Conservation (phyloP, 2,888 invertebrate species). For the Rotaria socialis region DNA sequence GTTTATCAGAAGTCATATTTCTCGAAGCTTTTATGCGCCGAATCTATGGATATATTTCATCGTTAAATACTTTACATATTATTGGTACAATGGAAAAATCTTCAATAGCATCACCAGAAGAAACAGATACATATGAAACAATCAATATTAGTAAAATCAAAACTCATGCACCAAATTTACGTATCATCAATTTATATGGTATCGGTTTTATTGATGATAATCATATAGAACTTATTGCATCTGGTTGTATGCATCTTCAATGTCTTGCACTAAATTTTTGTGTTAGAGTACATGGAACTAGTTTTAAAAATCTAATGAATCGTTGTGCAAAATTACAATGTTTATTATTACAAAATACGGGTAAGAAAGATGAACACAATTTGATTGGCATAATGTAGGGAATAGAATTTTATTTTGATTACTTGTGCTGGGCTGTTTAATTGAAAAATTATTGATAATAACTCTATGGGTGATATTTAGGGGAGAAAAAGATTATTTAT, state of each 20-base stretch:
- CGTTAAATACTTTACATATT: slow-evolving; percentile 88
- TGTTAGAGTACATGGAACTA: slow-evolving; percentile 88
- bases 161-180: slow-evolving; percentile 89
- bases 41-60: slow-evolving; percentile 98
- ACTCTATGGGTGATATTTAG: not conserved
- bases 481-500: not conserved
- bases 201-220: slow-evolving; percentile 97
- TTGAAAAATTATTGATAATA: not conserved
- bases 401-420: not conserved
- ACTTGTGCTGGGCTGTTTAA: not conserved
- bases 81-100: slow-evolving; percentile 68
- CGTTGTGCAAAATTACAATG: slow-evolving; percentile 84
- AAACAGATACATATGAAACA: slow-evolving; percentile 77
- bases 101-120: slow-evolving; percentile 84
- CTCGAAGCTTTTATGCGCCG: slow-evolving; percentile 99
- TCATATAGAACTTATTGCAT: slow-evolving; percentile 86
- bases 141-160: slow-evolving; percentile 98
- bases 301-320: slow-evolving; percentile 85
- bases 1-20: slow-evolving; percentile 96
- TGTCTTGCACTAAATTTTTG: slow-evolving; percentile 95
- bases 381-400: not conserved
- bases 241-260: slow-evolving; percentile 88
- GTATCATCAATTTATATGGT: slow-evolving; percentile 84
- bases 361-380: slow-evolving; percentile 61
- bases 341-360: slow-evolving; percentile 94